phyloP scores from a whole-genome alignment of 1,140 invertebrate genomes.

The Drosophila suzukii region DNA sequence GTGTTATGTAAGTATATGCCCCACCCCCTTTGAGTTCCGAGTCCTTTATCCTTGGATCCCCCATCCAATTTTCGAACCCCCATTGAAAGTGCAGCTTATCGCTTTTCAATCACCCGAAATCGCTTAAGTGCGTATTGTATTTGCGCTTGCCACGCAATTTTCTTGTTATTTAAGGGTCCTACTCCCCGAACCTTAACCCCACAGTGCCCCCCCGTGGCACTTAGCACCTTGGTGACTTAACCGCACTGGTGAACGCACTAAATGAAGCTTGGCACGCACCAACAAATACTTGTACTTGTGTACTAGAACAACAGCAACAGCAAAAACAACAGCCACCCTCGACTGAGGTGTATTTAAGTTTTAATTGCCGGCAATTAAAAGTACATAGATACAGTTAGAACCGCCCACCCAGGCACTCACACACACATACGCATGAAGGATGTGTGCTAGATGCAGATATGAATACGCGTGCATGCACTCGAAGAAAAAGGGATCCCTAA shows the following conservation, averaged over 20 bases:
- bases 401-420: slow-evolving; percentile 15
- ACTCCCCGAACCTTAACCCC: slow-evolving; percentile 13
- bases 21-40: background rate
- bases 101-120: slow-evolving; percentile 46
- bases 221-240: slow-evolving; percentile 80
- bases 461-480: slow-evolving; percentile 20
- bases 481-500: background rate
- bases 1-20: background rate
- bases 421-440: slow-evolving; percentile 19
- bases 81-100: slow-evolving; percentile 40
- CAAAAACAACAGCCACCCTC: slow-evolving; percentile 24
- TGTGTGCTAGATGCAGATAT: slow-evolving; percentile 50
- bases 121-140: slow-evolving; percentile 57
- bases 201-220: slow-evolving; percentile 30
- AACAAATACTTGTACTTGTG: slow-evolving; percentile 5
- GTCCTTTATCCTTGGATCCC: background rate
- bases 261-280: slow-evolving; percentile 74
- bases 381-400: slow-evolving; percentile 68
- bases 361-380: slow-evolving; percentile 84
- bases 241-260: slow-evolving; percentile 66
- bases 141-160: slow-evolving; percentile 74
- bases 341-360: slow-evolving; percentile 70
- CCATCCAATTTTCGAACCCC: background rate
- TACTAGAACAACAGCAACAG: slow-evolving; percentile 10
- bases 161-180: slow-evolving; percentile 51